Evolutionary conservation across 1,140 invertebrate species (phyloP).

Genomic region (Leptestheria dahalacensis): DNA sequence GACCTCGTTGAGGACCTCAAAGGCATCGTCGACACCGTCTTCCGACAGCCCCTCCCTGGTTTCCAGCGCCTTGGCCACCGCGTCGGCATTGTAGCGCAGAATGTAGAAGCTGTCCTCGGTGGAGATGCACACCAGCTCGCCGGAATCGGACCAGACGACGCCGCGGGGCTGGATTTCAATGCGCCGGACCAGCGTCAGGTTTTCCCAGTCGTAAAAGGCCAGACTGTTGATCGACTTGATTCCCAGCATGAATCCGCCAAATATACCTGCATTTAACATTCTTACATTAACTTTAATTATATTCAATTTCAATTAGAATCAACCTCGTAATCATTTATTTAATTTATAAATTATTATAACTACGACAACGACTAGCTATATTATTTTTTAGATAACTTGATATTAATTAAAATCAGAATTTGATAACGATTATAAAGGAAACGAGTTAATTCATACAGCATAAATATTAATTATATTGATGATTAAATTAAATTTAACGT

Average conservation of each 20-base stretch:
- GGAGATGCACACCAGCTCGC: slow-evolving; percentile 81
- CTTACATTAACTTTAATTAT: too few relatives aligned
- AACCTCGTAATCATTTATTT: too few relatives aligned
- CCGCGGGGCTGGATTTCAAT: slow-evolving; percentile 91
- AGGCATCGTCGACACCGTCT: slow-evolving; percentile 78
- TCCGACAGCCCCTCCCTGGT: slow-evolving; percentile 61
- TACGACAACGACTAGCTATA: too few relatives aligned
- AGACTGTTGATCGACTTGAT: slow-evolving; percentile 85
- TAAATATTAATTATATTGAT: too few relatives aligned
- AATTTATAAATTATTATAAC: too few relatives aligned
- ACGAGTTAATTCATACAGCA: too few relatives aligned
- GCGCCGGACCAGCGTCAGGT: slow-evolving; percentile 71
- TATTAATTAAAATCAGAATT: too few relatives aligned
- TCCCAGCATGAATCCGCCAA: slow-evolving; percentile 85
- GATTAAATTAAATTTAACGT: too few relatives aligned
- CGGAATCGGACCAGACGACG: slow-evolving; percentile 95
- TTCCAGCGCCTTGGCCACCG: slow-evolving; percentile 55
- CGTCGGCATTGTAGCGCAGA: slow-evolving; percentile 67
- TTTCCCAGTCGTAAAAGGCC: slow-evolving; percentile 96
- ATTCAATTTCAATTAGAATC: too few relatives aligned
- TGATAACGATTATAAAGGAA: too few relatives aligned
- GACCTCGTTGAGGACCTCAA: slow-evolving; percentile 66
- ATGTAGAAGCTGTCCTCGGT: slow-evolving; percentile 95
- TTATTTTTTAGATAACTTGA: too few relatives aligned
- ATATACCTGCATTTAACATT: slow-evolving; percentile 84